Percentiles rank a stretch among this genome's conserved stretches.
These are phyloP conservation scores for Myrmecophaga tridactyla DNA, from an alignment of 2,113 vertebrate species.

Conservation along the genomic window DNA sequence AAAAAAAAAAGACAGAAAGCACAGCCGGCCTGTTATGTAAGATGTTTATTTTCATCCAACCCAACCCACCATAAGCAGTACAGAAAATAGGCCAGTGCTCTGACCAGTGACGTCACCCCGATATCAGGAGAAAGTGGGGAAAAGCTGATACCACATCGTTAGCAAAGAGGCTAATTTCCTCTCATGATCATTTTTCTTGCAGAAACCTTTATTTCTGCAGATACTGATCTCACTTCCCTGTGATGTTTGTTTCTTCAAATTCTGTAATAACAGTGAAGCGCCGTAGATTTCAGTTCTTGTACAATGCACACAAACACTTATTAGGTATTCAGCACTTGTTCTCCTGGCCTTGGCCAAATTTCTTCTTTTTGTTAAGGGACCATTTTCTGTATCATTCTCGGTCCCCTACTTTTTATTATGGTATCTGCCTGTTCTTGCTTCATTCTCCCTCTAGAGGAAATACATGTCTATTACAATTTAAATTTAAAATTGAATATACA, in stretches of 20 bases:
- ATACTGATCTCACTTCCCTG: not conserved
- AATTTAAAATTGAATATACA: not conserved
- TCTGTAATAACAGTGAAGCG: not conserved
- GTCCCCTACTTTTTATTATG: slow-evolving; percentile 16
- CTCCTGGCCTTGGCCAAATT: not conserved
- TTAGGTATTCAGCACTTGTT: not conserved
- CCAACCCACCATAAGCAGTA: slow-evolving; percentile 72
- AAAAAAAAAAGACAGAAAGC: slow-evolving; percentile 63
- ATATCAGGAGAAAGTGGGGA: slow-evolving; percentile 58
- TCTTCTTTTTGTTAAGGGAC: not conserved
- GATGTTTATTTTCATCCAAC: slow-evolving; percentile 84
- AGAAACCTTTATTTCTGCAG: slow-evolving; percentile 31
- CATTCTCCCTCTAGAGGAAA: slow-evolving; percentile 74
- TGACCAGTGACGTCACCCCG: slow-evolving; percentile 74
- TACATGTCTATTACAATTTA: slow-evolving; percentile 47
- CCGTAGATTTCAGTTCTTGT: slow-evolving; percentile 9
- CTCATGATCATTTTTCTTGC: not conserved
- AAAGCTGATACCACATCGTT: slow-evolving; percentile 48
- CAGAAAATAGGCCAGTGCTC: slow-evolving; percentile 83
- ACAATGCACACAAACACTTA: not conserved
- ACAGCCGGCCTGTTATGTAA: slow-evolving; percentile 85
- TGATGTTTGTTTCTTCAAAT: slow-evolving; percentile 41
- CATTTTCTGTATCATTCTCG: slow-evolving; percentile 28
- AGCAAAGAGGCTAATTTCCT: slow-evolving; percentile 38
- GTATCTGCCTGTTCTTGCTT: slow-evolving; percentile 36